Evolutionary conservation across 2,888 invertebrate genomes (phyloP).

Genomic region (Homarus gammarus): DNA sequence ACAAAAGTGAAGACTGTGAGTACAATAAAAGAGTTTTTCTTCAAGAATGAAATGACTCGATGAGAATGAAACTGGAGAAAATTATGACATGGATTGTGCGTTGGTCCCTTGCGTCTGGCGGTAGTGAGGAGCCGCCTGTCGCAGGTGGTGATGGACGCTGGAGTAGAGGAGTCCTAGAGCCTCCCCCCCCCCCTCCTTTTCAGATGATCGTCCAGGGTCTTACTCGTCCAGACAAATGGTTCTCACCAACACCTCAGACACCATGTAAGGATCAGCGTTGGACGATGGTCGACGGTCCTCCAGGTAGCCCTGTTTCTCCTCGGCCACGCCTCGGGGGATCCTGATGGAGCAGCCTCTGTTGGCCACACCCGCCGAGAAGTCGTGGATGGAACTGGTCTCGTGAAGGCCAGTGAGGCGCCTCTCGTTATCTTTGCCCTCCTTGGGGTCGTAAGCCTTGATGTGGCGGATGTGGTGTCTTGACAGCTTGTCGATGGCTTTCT

Average conservation of each 20-base stretch:
- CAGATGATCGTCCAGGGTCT: not conserved
- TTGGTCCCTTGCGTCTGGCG: not conserved
- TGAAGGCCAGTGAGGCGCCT: conserved; percentile 91
- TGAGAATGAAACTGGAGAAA: not conserved
- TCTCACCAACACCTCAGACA: conserved; percentile 77
- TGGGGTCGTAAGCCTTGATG: conserved; percentile 97
- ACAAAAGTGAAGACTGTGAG: not conserved
- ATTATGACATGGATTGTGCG: not conserved
- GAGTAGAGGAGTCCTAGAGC: not conserved
- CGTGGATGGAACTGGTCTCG: conserved; percentile 82
- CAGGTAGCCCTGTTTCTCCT: conserved; percentile 80
- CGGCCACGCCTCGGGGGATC: conserved; percentile 80
- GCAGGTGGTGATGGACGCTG: not conserved
- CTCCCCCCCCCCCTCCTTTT: not conserved
- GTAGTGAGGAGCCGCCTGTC: not conserved
- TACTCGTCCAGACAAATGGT: conserved; percentile 77
- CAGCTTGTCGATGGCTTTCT: conserved; percentile 96
- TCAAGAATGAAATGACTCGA: not conserved
- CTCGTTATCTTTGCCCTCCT: conserved; percentile 95
- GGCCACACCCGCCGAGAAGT: conserved; percentile 81
- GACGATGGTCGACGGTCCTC: conserved; percentile 89
- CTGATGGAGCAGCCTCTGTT: conserved; percentile 81
- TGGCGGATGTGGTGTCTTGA: conserved; percentile 94
- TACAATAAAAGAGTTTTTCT: not conserved
- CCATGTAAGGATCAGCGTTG: conserved; percentile 81